These are phyloP conservation scores for Ferdinandea cuprea DNA, from an alignment of 2,888 invertebrate genomes.

Conservation along the genomic window DNA sequence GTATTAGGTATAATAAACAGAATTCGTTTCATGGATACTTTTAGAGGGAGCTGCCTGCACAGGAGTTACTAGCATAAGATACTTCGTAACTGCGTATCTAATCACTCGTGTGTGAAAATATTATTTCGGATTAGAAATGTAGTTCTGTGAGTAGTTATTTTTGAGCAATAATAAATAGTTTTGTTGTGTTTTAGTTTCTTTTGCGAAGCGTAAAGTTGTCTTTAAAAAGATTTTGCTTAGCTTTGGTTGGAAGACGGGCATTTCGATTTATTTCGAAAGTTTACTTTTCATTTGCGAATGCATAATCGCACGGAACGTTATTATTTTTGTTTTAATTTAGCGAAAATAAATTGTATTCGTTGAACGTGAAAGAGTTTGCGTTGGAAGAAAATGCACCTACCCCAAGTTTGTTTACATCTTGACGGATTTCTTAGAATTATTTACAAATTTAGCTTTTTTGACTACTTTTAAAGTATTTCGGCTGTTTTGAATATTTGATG, in stretches of 20 bases:
- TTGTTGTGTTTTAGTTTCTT: too few relatives aligned
- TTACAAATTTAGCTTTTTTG: too few relatives aligned
- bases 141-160: constrained; percentile 20
- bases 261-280: constrained; percentile 68
- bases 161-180: constrained; percentile 36
- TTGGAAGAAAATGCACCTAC: too few relatives aligned
- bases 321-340: constrained; percentile 10
- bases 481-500: too few relatives aligned
- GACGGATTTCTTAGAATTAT: too few relatives aligned
- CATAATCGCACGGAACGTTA: constrained; percentile 18
- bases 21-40: constrained; percentile 57
- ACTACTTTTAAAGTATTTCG: too few relatives aligned
- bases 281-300: constrained; percentile 68
- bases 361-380: too few relatives aligned
- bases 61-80: constrained; percentile 28
- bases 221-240: not conserved
- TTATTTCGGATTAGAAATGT: constrained; percentile 69
- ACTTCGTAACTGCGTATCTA: constrained; percentile 63
- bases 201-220: constrained; percentile 12
- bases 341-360: not conserved
- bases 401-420: too few relatives aligned
- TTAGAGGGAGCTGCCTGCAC: constrained; percentile 7
- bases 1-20: constrained; percentile 61
- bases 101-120: constrained; percentile 75
- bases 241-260: not conserved